Percentiles rank a stretch among this genome's conserved stretches.
These are phyloP conservation scores for Dryomyza anilis DNA, from an alignment of 2,888 invertebrate genomes.

Conservation along the genomic window DNA sequence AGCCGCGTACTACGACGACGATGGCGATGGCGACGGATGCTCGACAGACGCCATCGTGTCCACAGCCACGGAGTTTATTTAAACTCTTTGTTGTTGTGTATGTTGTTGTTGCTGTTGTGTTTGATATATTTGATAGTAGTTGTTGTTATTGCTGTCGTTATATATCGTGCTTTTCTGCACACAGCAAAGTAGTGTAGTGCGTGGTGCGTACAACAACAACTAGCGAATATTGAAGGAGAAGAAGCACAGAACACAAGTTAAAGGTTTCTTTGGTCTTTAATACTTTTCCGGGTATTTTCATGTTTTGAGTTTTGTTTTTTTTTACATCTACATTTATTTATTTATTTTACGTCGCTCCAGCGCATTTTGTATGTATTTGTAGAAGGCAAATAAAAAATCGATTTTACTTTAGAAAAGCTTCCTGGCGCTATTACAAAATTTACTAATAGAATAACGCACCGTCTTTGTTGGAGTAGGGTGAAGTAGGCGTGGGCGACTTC, in stretches of 20 bases:
- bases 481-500: background rate
- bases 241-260: background rate
- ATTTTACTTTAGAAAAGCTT: background rate
- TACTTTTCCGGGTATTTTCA: conserved; percentile 26
- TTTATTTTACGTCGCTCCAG: background rate
- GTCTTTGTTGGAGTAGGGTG: background rate
- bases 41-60: conserved; percentile 12
- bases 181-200: background rate
- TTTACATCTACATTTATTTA: background rate
- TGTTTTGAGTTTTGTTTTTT: background rate
- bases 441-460: background rate
- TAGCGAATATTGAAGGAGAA: background rate
- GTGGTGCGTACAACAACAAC: conserved; percentile 1
- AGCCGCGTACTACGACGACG: background rate
- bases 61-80: conserved; percentile 16
- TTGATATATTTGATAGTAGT: background rate
- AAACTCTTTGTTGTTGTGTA: conserved; percentile 21
- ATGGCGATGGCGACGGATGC: conserved; percentile 5
- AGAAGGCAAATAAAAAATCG: conserved; percentile 17
- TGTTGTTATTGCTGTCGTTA: background rate
- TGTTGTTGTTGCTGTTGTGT: background rate
- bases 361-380: conserved; percentile 5
- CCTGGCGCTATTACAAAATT: conserved; percentile 1
- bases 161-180: conserved; percentile 6
- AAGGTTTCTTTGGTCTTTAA: conserved; percentile 1